Evolutionary conservation across 1,140 invertebrate genomes (phyloP), one percentile per base, ranked within the genome.

Genomic region (Mylabris phalerata): DNA sequence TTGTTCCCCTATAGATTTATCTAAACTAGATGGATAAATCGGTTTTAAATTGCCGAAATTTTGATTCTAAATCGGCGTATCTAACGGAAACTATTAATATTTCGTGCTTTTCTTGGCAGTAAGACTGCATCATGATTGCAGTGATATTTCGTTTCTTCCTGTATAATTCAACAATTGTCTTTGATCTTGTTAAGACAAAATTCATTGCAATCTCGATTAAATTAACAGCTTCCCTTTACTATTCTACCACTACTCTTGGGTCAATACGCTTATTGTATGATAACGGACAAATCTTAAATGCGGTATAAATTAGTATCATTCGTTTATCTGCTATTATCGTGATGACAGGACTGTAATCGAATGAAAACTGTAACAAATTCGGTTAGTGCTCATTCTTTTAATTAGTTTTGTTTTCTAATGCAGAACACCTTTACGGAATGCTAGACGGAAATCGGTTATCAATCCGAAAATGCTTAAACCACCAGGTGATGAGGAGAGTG

Each of bases 381-480:
- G 51, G 42, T 54, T 50, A 27, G 48, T 50, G 48, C 32, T 39
- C 38, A 26, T 26, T 54, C 25, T 46, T 40, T 41, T 4, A 32
- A 40, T 50, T 47, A 13, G 39, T 44, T 24, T 52, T 26, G 24
- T 27, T 40, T 19, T 51, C 48, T 32, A 11, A 71, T 73, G 40
- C 63, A 75, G 74, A 69, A 67, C 66, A 54, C 67, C 63, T 54
- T 45, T 67, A 50, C 71, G 67, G 54, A 72, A 72, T 67, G 69
- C 63, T 57, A 60, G 73, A 64, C 66, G 73, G 61, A 74, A 74
- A 66, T 74, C 73, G 10, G 67, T 72, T 73, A 77, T 71, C 73
- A 76, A 60, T 67, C 70, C 56, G 48, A 73, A 42, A 57, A 75
- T 67, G 72, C 62, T 69, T 42, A 70, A 64, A 57, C 63, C 67